Evolutionary conservation across 2,797 vertebrate genomes (phyloP).

Genomic region (Valencia hispanica): DNA sequence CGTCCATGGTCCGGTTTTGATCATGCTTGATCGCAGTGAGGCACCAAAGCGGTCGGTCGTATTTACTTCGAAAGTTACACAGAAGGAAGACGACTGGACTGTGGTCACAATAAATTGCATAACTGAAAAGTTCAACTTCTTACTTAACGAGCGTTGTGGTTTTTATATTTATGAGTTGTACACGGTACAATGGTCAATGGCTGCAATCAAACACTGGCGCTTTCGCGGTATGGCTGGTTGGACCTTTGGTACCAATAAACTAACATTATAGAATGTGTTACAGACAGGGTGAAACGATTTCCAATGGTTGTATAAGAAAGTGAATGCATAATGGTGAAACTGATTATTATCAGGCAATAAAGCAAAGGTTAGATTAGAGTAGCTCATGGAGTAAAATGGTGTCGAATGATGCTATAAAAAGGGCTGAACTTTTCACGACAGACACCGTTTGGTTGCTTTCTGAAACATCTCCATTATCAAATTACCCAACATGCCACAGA

Average conservation of each 20-base stretch:
- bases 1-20: neutral
- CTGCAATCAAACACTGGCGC: neutral
- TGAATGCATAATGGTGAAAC: no score
- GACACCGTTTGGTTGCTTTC: neutral
- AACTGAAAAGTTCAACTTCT: constrained; percentile 14
- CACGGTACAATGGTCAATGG: constrained; percentile 1
- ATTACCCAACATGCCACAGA: no score
- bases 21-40: neutral
- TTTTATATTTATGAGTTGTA: neutral
- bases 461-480: no score
- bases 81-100: constrained; percentile 13
- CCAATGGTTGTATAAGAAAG: neutral
- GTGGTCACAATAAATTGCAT: constrained; percentile 14
- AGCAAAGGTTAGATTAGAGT: neutral
- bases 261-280: neutral
- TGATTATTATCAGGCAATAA: neutral
- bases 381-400: neutral
- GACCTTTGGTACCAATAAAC: constrained; percentile 33
- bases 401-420: neutral
- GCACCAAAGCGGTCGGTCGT: neutral
- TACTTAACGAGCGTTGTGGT: neutral
- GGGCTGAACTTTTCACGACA: neutral
- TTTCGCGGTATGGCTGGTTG: neutral
- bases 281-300: neutral
- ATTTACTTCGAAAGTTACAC: constrained; percentile 2